Evolutionary conservation across 1,140 invertebrate species (phyloP), one percentile per base, ranked within the genome.

Genomic region (Cataglyphis hispanica): DNA sequence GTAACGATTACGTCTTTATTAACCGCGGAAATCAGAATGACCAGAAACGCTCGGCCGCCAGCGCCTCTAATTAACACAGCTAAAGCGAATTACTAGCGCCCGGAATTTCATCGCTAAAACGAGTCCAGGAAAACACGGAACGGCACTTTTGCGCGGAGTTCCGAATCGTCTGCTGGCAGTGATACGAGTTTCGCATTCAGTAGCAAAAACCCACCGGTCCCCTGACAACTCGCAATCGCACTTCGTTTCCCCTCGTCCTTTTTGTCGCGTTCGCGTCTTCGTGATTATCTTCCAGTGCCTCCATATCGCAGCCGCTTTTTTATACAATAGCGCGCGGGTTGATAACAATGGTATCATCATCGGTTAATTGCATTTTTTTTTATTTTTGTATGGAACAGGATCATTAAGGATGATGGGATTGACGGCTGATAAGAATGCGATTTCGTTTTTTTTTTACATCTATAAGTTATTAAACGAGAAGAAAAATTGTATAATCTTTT

Each of bases 91-190:
- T 92, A 92, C 69, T 61, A 56, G 86, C 84, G 74, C 70, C 56
- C 8, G 25, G 86, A 88, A 91, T 92, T 89, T 88, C 80, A 70
- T 84, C 60, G 80, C 64, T 90, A 88, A 92, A 89, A 78, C 31
- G 77, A 34, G 46, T 16, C 86, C 85, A 10, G 77, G 84, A 87
- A 90, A 92, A 93, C 92, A 92, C 53, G 88, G 72, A 92, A 93
- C 87, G 87, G 87, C 92, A 90, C 91, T 92, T 91, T 87, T 89
- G 63, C 66, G 34, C n/a, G 8, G n/a, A 22, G 22, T 43, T 53
- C 27, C 19, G 67, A 74, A 63, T 22, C 40, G 34, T 69, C 43
- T n/a, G 63, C 67, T 46, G 56, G 76, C 76, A 25, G 37, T 19
- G 67, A 27, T 67, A 64, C 61, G 53, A 72, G 27, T 19, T 72